Evolutionary conservation across 2,888 invertebrate genomes (phyloP).

Genomic region (Nymphalis c-album): DNA sequence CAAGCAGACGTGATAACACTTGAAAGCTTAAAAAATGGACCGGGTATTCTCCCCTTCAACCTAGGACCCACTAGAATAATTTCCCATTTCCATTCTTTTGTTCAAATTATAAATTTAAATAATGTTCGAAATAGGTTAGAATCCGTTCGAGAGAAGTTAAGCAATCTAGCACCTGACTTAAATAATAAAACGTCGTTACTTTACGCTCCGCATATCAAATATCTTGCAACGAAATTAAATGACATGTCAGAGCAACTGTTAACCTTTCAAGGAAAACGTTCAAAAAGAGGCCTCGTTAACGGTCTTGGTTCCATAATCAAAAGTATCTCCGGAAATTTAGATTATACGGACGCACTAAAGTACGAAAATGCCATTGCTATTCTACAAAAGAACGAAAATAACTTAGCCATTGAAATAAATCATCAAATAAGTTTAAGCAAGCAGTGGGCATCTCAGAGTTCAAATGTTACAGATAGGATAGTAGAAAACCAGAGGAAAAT

Average conservation of each 20-base stretch:
- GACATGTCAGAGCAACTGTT: background rate
- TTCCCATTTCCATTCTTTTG: background rate
- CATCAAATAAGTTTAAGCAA: conserved; percentile 26
- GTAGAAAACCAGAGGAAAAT: no score
- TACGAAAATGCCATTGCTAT: conserved; percentile 22
- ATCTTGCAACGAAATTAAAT: background rate
- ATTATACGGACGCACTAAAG: no score
- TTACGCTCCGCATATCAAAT: background rate
- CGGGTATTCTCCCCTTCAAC: background rate
- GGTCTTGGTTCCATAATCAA: conserved; percentile 24
- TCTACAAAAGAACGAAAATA: conserved; percentile 21
- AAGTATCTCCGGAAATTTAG: conserved; percentile 16
- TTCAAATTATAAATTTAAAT: no score
- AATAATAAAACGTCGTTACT: background rate
- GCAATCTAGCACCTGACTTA: no score
- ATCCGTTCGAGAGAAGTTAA: no score
- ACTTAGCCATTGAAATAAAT: conserved; percentile 19
- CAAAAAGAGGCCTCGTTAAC: conserved; percentile 4
- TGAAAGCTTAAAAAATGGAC: background rate
- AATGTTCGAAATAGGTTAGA: no score
- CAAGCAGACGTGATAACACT: background rate
- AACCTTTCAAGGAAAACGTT: background rate
- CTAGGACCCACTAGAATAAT: background rate
- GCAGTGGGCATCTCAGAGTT: conserved; percentile 1
- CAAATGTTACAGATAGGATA: no score